A percentile compares a stretch with the other conserved stretches of the same genome.
phyloP scores from a whole-genome alignment of 2,113 vertebrate genomes.

The Zosterops borbonicus region DNA sequence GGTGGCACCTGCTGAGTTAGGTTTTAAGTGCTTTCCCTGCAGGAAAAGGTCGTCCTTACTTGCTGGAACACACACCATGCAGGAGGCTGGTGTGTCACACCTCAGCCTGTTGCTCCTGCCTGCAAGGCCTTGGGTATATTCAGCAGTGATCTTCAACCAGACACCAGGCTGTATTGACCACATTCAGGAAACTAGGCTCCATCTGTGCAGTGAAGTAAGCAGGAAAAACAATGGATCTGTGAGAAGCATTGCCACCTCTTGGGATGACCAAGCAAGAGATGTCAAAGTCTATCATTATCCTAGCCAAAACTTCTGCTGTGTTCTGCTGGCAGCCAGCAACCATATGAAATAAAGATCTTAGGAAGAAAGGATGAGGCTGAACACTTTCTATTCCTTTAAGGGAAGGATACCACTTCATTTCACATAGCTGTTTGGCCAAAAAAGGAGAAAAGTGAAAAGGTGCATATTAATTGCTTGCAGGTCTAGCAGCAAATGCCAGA shows the following conservation, averaged over 20 bases:
- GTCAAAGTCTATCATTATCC: background rate
- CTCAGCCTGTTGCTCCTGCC: background rate
- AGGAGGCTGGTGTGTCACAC: background rate
- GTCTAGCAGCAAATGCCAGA: background rate
- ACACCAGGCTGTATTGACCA: background rate
- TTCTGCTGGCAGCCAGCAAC: background rate
- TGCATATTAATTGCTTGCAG: background rate
- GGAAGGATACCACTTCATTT: background rate
- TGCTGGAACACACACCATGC: fast-evolving
- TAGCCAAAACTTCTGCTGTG: background rate
- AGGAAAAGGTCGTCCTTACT: background rate
- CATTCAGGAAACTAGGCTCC: background rate
- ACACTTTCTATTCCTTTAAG: background rate
- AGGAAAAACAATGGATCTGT: background rate
- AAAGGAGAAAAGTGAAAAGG: background rate
- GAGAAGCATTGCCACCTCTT: background rate
- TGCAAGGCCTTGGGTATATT: background rate
- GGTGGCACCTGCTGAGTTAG: background rate
- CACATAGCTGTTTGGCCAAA: background rate
- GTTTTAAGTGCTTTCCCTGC: background rate
- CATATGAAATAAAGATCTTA: background rate
- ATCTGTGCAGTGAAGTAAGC: background rate
- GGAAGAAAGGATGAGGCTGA: background rate
- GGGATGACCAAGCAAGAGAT: background rate
- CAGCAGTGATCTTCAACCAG: background rate